A percentile compares a stretch with the other conserved stretches of the same genome.
phyloP scores from a whole-genome alignment of 35 echinoderm and acorn worm genomes.

The Ptychodera flava region DNA sequence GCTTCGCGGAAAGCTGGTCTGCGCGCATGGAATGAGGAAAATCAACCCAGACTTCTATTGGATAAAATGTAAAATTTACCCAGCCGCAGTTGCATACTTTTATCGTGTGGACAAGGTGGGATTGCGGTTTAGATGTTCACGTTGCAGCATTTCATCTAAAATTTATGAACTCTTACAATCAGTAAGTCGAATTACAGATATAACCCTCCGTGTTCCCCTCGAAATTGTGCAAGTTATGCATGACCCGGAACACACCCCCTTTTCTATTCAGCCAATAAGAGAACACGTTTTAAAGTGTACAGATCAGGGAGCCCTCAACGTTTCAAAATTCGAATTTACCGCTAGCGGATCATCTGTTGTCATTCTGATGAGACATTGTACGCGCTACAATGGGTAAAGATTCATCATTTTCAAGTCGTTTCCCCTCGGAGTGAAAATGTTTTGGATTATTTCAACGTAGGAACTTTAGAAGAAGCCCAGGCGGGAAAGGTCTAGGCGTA shows the following conservation, averaged over 20 bases:
- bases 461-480: not conserved
- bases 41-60: too few species aligned
- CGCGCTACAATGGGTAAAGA: not conserved
- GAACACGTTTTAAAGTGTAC: not conserved
- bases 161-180: too few species aligned
- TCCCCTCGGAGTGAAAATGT: not conserved
- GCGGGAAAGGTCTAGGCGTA: not conserved
- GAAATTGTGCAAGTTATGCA: too few species aligned
- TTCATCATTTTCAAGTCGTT: not conserved
- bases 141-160: too few species aligned
- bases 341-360: not conserved
- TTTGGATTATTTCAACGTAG: not conserved
- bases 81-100: too few species aligned
- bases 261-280: not conserved
- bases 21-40: too few species aligned
- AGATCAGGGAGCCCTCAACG: not conserved
- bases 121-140: too few species aligned
- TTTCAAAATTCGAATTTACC: not conserved
- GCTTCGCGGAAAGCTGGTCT: too few species aligned
- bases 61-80: too few species aligned
- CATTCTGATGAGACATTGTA: not conserved
- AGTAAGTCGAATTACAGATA: too few species aligned
- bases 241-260: not conserved
- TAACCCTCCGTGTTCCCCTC: too few species aligned
- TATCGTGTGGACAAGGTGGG: too few species aligned